These are phyloP conservation scores for Abrostola tripartita DNA, from an alignment of 2,888 invertebrate genomes.

Conservation along the genomic window DNA sequence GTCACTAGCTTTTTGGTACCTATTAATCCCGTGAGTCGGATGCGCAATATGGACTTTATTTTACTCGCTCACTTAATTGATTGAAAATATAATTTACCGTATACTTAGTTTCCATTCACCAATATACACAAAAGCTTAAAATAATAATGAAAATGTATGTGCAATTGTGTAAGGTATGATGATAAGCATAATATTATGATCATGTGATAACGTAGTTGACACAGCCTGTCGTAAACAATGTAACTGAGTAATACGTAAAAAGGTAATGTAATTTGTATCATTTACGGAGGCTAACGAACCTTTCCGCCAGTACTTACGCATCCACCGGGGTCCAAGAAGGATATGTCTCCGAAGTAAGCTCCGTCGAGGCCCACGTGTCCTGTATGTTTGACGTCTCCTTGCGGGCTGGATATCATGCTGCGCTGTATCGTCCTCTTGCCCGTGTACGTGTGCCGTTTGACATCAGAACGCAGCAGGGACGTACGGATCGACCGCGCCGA, in stretches of 20 bases:
- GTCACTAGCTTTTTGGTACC: too few relatives aligned
- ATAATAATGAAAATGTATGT: slow-evolving; percentile 23
- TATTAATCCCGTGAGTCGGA: too few relatives aligned
- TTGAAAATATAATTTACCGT: background rate
- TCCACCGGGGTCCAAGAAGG: slow-evolving; percentile 85
- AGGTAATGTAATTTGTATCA: background rate
- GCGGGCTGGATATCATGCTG: slow-evolving; percentile 98
- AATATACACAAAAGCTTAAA: slow-evolving; percentile 22
- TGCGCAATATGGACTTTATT: too few relatives aligned
- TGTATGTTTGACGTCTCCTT: slow-evolving; percentile 98
- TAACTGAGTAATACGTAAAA: background rate
- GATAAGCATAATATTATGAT: slow-evolving; percentile 34
- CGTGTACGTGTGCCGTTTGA: slow-evolving; percentile 83
- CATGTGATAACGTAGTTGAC: slow-evolving; percentile 4
- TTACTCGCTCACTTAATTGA: too few relatives aligned
- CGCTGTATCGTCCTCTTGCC: slow-evolving; percentile 92
- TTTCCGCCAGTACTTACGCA: slow-evolving; percentile 71
- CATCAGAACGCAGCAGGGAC: slow-evolving; percentile 85
- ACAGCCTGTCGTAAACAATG: slow-evolving; percentile 17
- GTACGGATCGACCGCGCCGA: slow-evolving; percentile 75
- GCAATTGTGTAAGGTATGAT: slow-evolving; percentile 11
- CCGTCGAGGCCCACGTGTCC: slow-evolving; percentile 98
- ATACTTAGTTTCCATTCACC: slow-evolving; percentile 31
- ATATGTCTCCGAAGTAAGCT: slow-evolving; percentile 98
- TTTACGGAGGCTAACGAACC: slow-evolving; percentile 17